Evolutionary conservation across 2,113 vertebrate species (phyloP).

Genomic region (Dicaeum eximium): DNA sequence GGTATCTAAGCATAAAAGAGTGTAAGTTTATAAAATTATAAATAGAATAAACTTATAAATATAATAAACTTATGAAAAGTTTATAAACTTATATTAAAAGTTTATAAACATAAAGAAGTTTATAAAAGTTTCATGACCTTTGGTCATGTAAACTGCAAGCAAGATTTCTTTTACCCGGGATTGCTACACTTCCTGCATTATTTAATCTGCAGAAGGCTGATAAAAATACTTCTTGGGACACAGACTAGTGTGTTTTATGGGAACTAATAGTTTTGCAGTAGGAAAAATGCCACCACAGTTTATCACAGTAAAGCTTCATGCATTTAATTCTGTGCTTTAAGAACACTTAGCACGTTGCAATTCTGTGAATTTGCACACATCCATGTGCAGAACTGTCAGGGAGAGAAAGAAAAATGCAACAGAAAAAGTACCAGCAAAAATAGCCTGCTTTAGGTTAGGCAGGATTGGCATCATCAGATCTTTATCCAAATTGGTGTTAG

Average conservation of each 20-base stretch:
- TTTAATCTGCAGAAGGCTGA: background rate
- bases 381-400: background rate
- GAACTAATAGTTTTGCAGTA: background rate
- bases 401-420: background rate
- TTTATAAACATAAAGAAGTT: background rate
- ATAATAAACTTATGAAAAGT: background rate
- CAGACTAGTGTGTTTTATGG: background rate
- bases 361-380: background rate
- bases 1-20: background rate
- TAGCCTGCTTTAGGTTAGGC: background rate
- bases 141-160: background rate
- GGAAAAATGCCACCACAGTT: background rate
- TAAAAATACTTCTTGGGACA: background rate
- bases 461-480: background rate
- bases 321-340: background rate
- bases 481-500: background rate
- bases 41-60: background rate
- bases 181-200: background rate
- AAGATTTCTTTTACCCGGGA: background rate
- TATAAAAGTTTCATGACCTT: background rate
- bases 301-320: background rate
- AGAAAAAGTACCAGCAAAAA: background rate
- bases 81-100: background rate
- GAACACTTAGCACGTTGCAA: background rate
- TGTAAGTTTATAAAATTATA: background rate